phyloP scores from a whole-genome alignment of 37 sponge, comb jelly and placozoan genomes.

The Chondrilla cf. caribensis region DNA sequence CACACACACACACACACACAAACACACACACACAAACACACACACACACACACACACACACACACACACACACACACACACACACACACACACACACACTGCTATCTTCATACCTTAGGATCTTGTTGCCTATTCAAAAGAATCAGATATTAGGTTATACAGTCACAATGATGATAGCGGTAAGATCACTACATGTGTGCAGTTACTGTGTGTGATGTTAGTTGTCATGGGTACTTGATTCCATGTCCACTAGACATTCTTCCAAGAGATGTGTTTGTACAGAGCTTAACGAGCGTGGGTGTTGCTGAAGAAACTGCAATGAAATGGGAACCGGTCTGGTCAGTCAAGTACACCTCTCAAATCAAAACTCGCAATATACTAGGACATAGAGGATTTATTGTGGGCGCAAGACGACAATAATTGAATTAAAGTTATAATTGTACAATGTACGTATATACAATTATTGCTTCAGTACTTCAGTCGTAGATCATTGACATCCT shows the following conservation, averaged over 20 bases:
- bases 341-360: background rate
- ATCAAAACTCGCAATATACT: background rate
- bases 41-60: no score
- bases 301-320: background rate
- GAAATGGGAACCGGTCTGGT: background rate
- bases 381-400: background rate
- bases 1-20: no score
- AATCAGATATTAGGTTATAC: background rate
- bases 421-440: background rate
- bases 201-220: no score
- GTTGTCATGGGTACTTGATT: no score
- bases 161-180: slow-evolving; percentile 17
- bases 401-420: background rate
- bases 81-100: background rate
- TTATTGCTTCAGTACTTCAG: no score
- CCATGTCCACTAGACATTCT: slow-evolving; percentile 10
- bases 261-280: background rate
- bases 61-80: no score
- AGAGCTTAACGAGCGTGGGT: background rate
- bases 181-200: no score
- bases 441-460: no score
- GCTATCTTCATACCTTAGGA: background rate
- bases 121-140: background rate
- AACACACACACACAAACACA: no score
- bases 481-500: no score